phyloP scores from a whole-genome alignment of 1,140 invertebrate genomes.

The Mycetomoellerius zeteki region DNA sequence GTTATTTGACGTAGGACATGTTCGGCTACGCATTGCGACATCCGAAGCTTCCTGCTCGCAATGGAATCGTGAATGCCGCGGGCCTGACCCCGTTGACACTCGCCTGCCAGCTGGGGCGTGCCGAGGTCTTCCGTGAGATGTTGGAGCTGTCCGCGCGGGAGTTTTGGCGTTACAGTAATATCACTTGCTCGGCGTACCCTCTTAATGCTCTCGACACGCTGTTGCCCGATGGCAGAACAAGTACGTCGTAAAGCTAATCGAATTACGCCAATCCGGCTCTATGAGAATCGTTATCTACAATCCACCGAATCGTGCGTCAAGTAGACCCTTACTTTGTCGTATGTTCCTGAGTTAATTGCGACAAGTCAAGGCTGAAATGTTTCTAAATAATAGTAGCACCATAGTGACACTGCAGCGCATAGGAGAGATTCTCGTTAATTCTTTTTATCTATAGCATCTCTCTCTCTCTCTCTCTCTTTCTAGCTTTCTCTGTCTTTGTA shows the following conservation, averaged over 20 bases:
- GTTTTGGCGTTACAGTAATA: conserved; percentile 99
- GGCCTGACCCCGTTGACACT: conserved; percentile 98
- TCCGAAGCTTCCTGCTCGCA: conserved; percentile 96
- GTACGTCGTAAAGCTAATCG: conserved; percentile 89
- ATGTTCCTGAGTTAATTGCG: conserved; percentile 60
- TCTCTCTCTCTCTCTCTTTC: not conserved
- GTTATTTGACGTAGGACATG: conserved; percentile 93
- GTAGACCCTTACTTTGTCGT: conserved; percentile 68
- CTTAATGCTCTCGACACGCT: conserved; percentile 98
- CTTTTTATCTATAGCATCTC: not conserved
- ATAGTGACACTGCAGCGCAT: not conserved
- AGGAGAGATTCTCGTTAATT: not conserved
- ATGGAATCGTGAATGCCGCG: conserved; percentile 95
- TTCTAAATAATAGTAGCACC: conserved; percentile 12
- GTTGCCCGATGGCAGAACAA: conserved; percentile 96
- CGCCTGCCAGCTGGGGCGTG: conserved; percentile 97
- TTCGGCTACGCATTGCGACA: conserved; percentile 98
- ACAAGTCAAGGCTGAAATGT: conserved; percentile 48
- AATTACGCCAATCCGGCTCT: conserved; percentile 74
- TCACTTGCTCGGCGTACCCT: conserved; percentile 99
- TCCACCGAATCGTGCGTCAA: conserved; percentile 29
- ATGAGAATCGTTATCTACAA: conserved; percentile 69
- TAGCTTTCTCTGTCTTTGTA: not conserved
- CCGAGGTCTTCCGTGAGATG: conserved; percentile 99
- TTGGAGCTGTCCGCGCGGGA: conserved; percentile 97